Conservation (phyloP, 2,113 vertebrate genomes). For the Cynoglossus semilaevis region DNA sequence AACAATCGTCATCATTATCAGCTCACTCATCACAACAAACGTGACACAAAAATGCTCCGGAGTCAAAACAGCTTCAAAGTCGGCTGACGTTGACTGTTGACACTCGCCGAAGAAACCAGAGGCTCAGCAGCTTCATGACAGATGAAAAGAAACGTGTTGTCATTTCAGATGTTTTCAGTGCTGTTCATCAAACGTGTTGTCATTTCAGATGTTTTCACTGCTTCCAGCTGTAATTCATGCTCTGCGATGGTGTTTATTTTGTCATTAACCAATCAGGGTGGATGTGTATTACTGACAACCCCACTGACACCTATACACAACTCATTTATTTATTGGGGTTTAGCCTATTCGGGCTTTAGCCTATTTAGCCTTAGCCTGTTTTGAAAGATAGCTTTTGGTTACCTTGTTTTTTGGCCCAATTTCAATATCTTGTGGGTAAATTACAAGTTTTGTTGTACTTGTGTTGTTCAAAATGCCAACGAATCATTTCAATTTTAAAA, state of each 20-base stretch:
- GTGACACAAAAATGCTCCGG: slow-evolving; percentile 41
- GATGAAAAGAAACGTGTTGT: slow-evolving; percentile 17
- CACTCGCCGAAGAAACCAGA: slow-evolving; percentile 1
- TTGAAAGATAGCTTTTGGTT: no score
- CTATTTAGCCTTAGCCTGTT: no score
- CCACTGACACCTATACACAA: neutral
- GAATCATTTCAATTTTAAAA: no score
- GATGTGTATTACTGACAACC: neutral
- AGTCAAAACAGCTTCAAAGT: slow-evolving; percentile 45
- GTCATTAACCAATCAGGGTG: neutral
- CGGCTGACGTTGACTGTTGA: slow-evolving; percentile 13
- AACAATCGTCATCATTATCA: slow-evolving; percentile 63
- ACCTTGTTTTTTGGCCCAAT: no score
- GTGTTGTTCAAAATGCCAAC: no score
- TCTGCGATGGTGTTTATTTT: slow-evolving; percentile 16
- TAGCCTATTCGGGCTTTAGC: no score
- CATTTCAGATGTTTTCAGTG: slow-evolving; percentile 9
- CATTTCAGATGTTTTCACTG: slow-evolving; percentile 9
- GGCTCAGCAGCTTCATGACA: slow-evolving; percentile 20
- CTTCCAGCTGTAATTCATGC: neutral
- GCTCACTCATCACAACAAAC: slow-evolving; percentile 46
- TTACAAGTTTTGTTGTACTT: no score
- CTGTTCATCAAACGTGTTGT: neutral
- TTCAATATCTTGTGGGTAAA: no score
- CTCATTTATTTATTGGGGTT: no score